Evolutionary conservation across 1,140 invertebrate species (phyloP).

Genomic region (Lordiphosa stackelbergi): DNA sequence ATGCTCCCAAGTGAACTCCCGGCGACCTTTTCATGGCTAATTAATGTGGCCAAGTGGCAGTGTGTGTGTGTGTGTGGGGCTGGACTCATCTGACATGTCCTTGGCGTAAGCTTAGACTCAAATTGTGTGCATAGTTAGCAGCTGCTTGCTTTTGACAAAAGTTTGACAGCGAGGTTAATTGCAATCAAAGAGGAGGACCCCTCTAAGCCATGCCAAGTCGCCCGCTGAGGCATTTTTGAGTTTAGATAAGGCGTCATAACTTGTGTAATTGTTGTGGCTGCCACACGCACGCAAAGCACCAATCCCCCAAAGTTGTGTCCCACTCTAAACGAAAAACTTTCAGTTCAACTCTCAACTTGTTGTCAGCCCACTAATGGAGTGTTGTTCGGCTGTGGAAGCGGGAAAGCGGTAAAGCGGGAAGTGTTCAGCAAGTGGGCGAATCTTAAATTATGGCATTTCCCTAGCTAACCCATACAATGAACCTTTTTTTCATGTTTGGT

Average conservation of each 20-base stretch:
- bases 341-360: constrained; percentile 13
- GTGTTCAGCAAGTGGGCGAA: constrained; percentile 12
- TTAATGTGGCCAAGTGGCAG: constrained; percentile 39
- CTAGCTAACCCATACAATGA: constrained; percentile 34
- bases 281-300: constrained; percentile 24
- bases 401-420: not conserved
- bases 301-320: constrained; percentile 13
- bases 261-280: constrained; percentile 57
- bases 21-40: constrained; percentile 52
- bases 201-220: not conserved
- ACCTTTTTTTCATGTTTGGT: constrained; percentile 31
- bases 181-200: constrained; percentile 17
- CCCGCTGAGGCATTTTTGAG: constrained; percentile 38
- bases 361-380: constrained; percentile 46
- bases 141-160: constrained; percentile 42
- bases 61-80: not conserved
- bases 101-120: constrained; percentile 34
- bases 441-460: constrained; percentile 56
- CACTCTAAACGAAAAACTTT: constrained; percentile 22
- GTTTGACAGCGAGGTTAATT: constrained; percentile 49
- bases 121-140: constrained; percentile 55
- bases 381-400: constrained; percentile 5
- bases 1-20: constrained; percentile 9
- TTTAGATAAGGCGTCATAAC: constrained; percentile 52
- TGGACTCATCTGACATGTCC: constrained; percentile 37